Conservation (phyloP, 1,140 invertebrate species). For the Drosophila navojoa region DNA sequence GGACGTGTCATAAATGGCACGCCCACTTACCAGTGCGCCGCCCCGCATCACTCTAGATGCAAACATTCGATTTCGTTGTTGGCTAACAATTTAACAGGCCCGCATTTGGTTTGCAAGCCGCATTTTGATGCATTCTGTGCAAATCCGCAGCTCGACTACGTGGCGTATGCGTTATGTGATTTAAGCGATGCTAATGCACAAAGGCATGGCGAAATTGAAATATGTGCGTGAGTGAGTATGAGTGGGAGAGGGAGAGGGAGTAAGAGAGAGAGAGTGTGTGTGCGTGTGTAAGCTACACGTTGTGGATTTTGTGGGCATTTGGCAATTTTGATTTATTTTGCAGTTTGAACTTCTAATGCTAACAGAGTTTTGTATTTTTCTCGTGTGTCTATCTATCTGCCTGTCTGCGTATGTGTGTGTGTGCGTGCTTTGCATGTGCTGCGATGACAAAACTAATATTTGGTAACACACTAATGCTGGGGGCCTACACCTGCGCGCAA, state of each 20-base stretch:
- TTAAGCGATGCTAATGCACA: slow-evolving; percentile 77
- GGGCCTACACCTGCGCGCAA: slow-evolving; percentile 26
- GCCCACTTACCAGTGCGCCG: background rate
- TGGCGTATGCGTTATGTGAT: slow-evolving; percentile 78
- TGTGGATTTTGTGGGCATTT: slow-evolving; percentile 66
- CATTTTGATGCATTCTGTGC: slow-evolving; percentile 49
- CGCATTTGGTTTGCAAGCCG: slow-evolving; percentile 6
- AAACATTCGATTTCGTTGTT: slow-evolving; percentile 46
- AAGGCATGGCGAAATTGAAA: slow-evolving; percentile 79
- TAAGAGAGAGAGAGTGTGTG: slow-evolving; percentile 11
- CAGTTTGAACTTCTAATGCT: slow-evolving; percentile 57
- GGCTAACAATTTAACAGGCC: slow-evolving; percentile 67
- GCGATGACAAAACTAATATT: slow-evolving; percentile 75
- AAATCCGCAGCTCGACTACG: slow-evolving; percentile 39
- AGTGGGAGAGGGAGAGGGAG: background rate
- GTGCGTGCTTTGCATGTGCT: slow-evolving; percentile 50
- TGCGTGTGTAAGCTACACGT: slow-evolving; percentile 29
- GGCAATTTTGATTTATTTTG: slow-evolving; percentile 77
- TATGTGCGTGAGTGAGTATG: slow-evolving; percentile 34
- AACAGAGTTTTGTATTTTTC: slow-evolving; percentile 66
- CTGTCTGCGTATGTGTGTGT: background rate
- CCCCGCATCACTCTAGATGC: background rate
- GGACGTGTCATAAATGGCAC: slow-evolving; percentile 26
- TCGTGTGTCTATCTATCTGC: background rate
- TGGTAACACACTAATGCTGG: slow-evolving; percentile 64